Evolutionary conservation across 2,888 invertebrate species (phyloP).

Genomic region (Pasiphila rectangulata): DNA sequence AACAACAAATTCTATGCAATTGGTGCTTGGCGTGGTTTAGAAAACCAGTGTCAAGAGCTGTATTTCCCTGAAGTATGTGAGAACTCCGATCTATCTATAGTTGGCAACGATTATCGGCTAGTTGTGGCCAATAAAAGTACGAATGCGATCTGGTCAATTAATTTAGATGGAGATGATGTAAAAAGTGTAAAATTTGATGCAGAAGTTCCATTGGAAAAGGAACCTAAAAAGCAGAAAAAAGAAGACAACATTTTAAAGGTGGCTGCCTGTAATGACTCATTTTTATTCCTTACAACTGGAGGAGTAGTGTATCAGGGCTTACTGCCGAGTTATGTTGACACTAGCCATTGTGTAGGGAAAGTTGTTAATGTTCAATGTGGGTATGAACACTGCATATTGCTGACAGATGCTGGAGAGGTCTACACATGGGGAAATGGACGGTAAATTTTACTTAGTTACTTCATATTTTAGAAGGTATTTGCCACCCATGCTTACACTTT

Average conservation of each 20-base stretch:
- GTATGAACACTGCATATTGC: constrained; percentile 88
- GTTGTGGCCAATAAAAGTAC: constrained; percentile 44
- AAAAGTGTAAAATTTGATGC: constrained; percentile 45
- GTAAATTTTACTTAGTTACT: constrained; percentile 60
- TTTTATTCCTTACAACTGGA: constrained; percentile 51
- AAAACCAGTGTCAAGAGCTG: constrained; percentile 45
- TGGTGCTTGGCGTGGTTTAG: constrained; percentile 55
- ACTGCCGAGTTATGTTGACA: constrained; percentile 82
- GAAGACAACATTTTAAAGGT: constrained; percentile 47
- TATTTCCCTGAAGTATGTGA: constrained; percentile 44
- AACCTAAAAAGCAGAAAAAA: constrained; percentile 40
- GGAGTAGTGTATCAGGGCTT: constrained; percentile 77
- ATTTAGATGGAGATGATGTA: constrained; percentile 40
- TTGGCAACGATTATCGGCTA: constrained; percentile 61
- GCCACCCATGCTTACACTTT: neutral
- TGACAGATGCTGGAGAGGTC: constrained; percentile 86
- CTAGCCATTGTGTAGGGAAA: constrained; percentile 70
- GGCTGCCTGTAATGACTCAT: constrained; percentile 44
- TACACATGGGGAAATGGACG: constrained; percentile 92
- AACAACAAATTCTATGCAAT: constrained; percentile 48
- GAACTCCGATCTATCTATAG: constrained; percentile 38
- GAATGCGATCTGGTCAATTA: constrained; percentile 47
- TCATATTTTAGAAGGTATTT: neutral
- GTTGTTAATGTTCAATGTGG: constrained; percentile 87
- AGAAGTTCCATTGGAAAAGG: constrained; percentile 42